Conservation (phyloP, 1,140 invertebrate genomes). For the Drosophila mayri region DNA sequence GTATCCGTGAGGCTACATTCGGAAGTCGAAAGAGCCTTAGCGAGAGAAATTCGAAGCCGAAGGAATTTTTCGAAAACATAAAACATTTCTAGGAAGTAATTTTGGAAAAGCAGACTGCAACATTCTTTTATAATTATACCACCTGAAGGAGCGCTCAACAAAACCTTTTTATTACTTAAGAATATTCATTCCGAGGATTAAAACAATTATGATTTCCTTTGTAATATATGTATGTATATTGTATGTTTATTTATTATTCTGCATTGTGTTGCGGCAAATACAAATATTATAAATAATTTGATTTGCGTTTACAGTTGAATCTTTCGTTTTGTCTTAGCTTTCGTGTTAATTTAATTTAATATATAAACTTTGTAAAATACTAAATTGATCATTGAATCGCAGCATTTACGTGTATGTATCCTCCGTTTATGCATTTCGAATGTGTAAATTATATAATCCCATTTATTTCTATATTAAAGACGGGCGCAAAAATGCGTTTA, state of each 20-base stretch:
- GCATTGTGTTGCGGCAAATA: conserved; percentile 71
- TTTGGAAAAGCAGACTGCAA: neutral
- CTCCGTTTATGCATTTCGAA: conserved; percentile 49
- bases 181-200: neutral
- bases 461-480: conserved; percentile 24
- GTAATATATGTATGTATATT: conserved; percentile 57
- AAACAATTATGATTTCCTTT: neutral
- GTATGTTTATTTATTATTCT: conserved; percentile 71
- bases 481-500: conserved; percentile 61
- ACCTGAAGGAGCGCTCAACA: neutral
- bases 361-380: conserved; percentile 70
- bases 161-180: neutral
- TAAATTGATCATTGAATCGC: conserved; percentile 72
- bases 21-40: too few species aligned
- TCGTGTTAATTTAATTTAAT: conserved; percentile 42
- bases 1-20: too few species aligned
- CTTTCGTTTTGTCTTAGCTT: conserved; percentile 41
- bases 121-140: neutral
- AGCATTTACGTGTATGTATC: conserved; percentile 54
- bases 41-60: too few species aligned
- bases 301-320: conserved; percentile 61
- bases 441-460: conserved; percentile 60
- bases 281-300: conserved; percentile 80
- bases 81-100: too few species aligned
- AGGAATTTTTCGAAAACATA: neutral